Base-by-base conservation (phyloP, 2,888 invertebrate genomes). In the Dascillus cervinus region DNA sequence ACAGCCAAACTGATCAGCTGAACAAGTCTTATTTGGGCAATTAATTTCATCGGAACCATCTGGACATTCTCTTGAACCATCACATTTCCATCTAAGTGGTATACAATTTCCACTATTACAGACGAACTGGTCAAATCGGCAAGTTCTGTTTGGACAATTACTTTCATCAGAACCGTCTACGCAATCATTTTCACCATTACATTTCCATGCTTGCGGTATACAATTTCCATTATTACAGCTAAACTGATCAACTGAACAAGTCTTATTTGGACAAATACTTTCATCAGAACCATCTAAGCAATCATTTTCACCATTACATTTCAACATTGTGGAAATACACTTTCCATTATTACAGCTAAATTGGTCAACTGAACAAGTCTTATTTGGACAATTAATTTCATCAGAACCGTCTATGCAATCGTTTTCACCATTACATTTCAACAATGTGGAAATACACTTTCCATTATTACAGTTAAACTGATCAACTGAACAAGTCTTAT, bases 241-340 rank as follows among this genome's bases (percentile, higher is more conserved):
- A 43, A 79, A 78, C 44, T 75, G 72, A 26, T 70, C 69, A 0
- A 60, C 22, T 1, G 67, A 59, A 50, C 79, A 79, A 1, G 75
- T 72, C n/a, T n/a, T n/a, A n/a, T n/a, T 23, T 69, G 65, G 3
- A 49, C 83, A 83, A 32, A 75, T 71, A 4, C 57, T 54, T 58
- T 90, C 89, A 53, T 90, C 89, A 23, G 72, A 74, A 5, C 75
- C 78, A 53, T 88, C 87, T 39, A 71, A 70, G 53, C 89, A 89
- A 50, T 88, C 79, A 19, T 67, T 64, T 5, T 69, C 69, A 0
- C 75, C 75, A 56, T 89, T 77, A 57, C 88, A 89, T 14, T 73
- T 65, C 26, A 70, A 64, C 0, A 67, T 65, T 10, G 74, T 52
- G 0, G 79, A 73, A 12, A 79, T 56, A 55, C 87, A 87, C 1